Base-by-base conservation (phyloP, 2,888 invertebrate genomes). In the Pammene aurita region DNA sequence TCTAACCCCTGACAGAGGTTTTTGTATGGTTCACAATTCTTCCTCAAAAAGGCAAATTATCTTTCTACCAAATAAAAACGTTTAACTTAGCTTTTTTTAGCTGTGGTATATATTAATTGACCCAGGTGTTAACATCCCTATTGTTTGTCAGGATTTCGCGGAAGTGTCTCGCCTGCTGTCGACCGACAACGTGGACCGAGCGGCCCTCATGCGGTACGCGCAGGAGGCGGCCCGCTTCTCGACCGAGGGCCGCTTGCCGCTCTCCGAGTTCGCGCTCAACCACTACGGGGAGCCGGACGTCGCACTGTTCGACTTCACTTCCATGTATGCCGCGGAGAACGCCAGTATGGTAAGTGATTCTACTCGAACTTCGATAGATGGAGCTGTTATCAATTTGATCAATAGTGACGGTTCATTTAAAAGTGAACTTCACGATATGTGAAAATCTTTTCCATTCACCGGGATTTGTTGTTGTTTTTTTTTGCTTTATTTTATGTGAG, bases 271-370 rank as follows among this genome's bases (percentile, higher is more conserved):
- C 89, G 99, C 99, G 0, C 96, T 98, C 13, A 99, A 99, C 92
- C 98, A 99, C 89, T 98, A 98, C 84, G 98, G 98, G 0, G 97
- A 98, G 84, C 97, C 98, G 0, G 99, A 99, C 88, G 98, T 99
- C 1, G 98, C 99, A 54, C 97, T 99, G 95, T 99, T 99, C 87
- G 99, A 99, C 90, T 99, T 99, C 86, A 99, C 99, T 0, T 98
- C 98, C 0, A 98, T 99, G 97, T 99, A 97, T 88, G 97, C 98
- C 0, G 98, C 99, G 0, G 98, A 98, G 88, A 98, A 98, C 88
- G 98, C 99, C 7, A 97, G 97, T 76, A 94, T 97, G 80, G 96
- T 98, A 18, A 86, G 97, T 77, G 14, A 0, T 10, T 52, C 38
- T 26, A 9, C 0, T 38, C 1, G 38, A 38, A 5, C 0, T 2